Base-by-base conservation (phyloP, 2,797 vertebrate species). In the Masticophis lateralis region DNA sequence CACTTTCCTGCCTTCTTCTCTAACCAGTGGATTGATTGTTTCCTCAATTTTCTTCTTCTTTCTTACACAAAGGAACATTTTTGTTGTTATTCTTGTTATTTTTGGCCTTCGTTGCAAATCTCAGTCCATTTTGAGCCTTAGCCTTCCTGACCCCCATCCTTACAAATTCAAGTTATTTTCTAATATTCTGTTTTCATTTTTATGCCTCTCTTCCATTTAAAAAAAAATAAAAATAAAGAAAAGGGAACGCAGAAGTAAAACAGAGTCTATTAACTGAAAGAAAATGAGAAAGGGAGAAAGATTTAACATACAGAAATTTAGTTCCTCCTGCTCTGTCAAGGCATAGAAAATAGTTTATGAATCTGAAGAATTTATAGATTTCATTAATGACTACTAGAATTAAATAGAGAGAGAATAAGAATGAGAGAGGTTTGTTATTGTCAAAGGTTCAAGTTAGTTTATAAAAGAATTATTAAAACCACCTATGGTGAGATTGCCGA, bases 401-500 rank as follows among this genome's bases (percentile, higher is more conserved):
- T 94, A 95, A 97, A 63, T 92, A 93, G 90, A 95, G 95, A 94
- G 95, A 93, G 32, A 94, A 47, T 20, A 47, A 83, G 74, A 93
- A 90, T 93, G 94, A 95, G 95, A 96, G 93, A 95, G 93, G 92
- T 93, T 94, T 90, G 55, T 87, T 94, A 94, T 96, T 97, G 94
- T 94, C 96, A 95, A 95, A 5, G 74, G 97, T 94, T 96, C 94
- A 96, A 97, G 96, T 92, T 56, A 95, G 92, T 97, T 97, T 97
- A 96, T 94, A 97, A 98, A 91, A 97, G 96, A 95, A 95, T 83
- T 83, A 83, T 83, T 83, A 25, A 83, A 83, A 25, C 74, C 74
- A 83, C 37, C 74, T 83, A 83, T 47, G 43, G 43, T 83, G 74
- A 83, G 10, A 47, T 47, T 83, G 37, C 74, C 20, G 12, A 83